Evolutionary conservation across 2,113 vertebrate genomes (phyloP), one percentile per base, ranked within the genome.

Genomic region (Sitta europaea): DNA sequence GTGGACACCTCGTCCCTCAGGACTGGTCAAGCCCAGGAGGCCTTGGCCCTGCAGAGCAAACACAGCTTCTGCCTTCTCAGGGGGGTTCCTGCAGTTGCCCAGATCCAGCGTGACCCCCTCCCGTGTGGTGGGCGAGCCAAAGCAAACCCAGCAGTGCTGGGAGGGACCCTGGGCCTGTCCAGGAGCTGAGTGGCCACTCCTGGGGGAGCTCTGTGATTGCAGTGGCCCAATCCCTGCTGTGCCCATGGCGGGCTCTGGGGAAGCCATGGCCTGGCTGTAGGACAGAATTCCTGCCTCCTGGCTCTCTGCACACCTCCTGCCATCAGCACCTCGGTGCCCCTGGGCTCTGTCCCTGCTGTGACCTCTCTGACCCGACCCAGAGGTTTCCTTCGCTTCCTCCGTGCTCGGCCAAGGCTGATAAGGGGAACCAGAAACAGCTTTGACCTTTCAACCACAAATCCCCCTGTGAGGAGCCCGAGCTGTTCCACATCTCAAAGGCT

Each of bases 381-480:
- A 45, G 91, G 93, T 96, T 97, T 97, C 97, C 97, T 93, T 82
- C 4, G 2, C 21, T 86, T 86, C 84, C 84, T 77, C 5, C 73
- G 88, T 50, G 85, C 96, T 95, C 36, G 17, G 92, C 91, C 93
- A 95, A 74, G 80, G 97, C 98, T 96, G 98, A 98, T 98, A 98
- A 98, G 98, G 97, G 98, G 97, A 96, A 98, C 83, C 93, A 76
- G 96, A 98, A 98, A 98, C 98, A 98, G 99, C 98, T 98, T 98
- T 98, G 98, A 98, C 98, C 97, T 98, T 98, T 98, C 97, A 97
- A 96, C 98, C 71, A 86, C 76, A 77, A 96, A 97, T 97, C 95
- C 93, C 96, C 92, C 73, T 47, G 76, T 2, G 0, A 47, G 40
- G 91, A 97, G 84, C 96, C 25, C 50, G 1, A 18, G 93, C 81